These are phyloP conservation scores for Tragopan temminckii DNA, from an alignment of 2,797 vertebrate genomes.

Conservation along the genomic window DNA sequence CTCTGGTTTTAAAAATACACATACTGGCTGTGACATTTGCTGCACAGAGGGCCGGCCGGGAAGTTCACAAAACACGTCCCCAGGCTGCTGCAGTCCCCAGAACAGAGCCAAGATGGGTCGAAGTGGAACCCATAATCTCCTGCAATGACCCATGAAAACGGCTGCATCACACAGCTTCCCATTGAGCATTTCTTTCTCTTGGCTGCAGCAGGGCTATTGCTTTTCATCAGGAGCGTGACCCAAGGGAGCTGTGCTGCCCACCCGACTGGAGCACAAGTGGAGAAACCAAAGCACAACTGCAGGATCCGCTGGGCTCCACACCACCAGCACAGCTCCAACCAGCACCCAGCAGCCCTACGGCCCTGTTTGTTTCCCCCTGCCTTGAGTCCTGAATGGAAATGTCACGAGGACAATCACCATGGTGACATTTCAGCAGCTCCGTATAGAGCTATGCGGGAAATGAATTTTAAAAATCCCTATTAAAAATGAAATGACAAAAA, in stretches of 20 bases:
- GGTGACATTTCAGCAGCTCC: conserved; percentile 67
- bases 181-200: fast-evolving
- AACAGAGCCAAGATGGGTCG: fast-evolving
- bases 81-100: neutral
- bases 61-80: conserved; percentile 14
- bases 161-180: neutral
- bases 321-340: fast-evolving
- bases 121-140: neutral
- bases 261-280: fast-evolving
- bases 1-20: neutral
- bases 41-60: neutral
- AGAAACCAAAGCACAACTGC: neutral
- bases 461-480: conserved; percentile 63
- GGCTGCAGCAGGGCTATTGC: neutral
- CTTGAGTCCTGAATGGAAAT: conserved; percentile 34
- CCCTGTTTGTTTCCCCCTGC: conserved; percentile 14
- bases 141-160: neutral
- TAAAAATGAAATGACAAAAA: conserved; percentile 62
- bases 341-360: neutral
- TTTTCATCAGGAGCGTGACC: fast-evolving
- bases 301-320: neutral
- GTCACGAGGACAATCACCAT: conserved; percentile 72
- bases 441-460: conserved; percentile 28
- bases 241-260: fast-evolving
- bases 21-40: neutral